Evolutionary conservation across 2,888 invertebrate species (phyloP).

Genomic region (Magallana nippona): DNA sequence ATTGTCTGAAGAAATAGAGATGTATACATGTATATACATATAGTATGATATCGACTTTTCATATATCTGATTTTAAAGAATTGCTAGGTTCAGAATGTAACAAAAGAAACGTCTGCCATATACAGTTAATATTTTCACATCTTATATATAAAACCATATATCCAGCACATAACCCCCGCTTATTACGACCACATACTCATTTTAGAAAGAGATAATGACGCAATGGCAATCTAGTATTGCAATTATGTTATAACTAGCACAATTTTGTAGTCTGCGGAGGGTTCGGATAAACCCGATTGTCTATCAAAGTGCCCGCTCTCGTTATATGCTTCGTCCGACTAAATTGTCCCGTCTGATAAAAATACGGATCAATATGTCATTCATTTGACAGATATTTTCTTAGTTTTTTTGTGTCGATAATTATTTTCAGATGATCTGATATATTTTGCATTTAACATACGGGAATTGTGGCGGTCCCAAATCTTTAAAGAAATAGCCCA

Average conservation of each 20-base stretch:
- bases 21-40: too few species aligned
- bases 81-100: too few species aligned
- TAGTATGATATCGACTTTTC: too few species aligned
- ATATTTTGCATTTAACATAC: background rate
- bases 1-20: too few species aligned
- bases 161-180: background rate
- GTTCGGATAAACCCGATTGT: background rate
- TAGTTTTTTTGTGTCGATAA: too few species aligned
- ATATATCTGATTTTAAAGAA: too few species aligned
- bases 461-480: too few species aligned
- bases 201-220: background rate
- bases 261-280: background rate
- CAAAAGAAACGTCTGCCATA: background rate
- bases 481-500: too few species aligned
- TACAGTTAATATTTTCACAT: background rate
- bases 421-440: background rate
- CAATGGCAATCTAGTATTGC: background rate
- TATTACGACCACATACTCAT: background rate
- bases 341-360: constrained; percentile 19
- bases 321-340: background rate
- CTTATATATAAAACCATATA: background rate
- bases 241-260: background rate
- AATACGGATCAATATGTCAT: background rate
- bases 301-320: background rate
- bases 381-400: background rate